Conservation (phyloP, 2,797 vertebrate genomes). For the Melanotaenia maccullochi region DNA sequence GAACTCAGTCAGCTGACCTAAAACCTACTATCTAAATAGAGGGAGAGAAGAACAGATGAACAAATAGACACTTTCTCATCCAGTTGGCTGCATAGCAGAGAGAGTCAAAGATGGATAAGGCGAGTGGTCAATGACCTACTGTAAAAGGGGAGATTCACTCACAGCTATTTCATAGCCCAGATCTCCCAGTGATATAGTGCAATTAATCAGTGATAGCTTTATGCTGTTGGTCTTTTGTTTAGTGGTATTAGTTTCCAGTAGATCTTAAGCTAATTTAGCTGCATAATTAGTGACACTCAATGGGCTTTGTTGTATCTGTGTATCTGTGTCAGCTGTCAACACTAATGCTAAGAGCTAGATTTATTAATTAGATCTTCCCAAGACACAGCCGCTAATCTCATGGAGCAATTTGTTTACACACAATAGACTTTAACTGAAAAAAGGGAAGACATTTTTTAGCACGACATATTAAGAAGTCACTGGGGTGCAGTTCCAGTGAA, state of each 20-base stretch:
- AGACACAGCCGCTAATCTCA: conserved; percentile 15
- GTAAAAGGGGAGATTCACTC: conserved; percentile 29
- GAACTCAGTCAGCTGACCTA: conserved; percentile 66
- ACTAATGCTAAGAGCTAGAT: conserved; percentile 27
- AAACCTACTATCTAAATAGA: conserved; percentile 60
- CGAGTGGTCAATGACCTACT: conserved; percentile 55
- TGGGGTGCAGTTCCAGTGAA: conserved; percentile 9
- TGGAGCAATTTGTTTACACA: conserved; percentile 20
- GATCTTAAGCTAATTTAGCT: conserved; percentile 35
- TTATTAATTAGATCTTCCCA: conserved; percentile 26
- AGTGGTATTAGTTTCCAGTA: conserved; percentile 19
- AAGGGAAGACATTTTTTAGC: conserved; percentile 1
- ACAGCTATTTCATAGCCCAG: conserved; percentile 30
- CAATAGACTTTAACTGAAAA: conserved; percentile 29
- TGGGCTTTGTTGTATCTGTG: conserved; percentile 18
- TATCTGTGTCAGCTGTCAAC: conserved; percentile 34
- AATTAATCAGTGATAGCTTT: conserved; percentile 23
- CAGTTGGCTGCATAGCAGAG: conserved; percentile 50
- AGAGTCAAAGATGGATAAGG: conserved; percentile 49
- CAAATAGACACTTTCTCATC: conserved; percentile 67
- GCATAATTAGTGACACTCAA: conserved; percentile 34
- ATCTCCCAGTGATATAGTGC: conserved; percentile 22
- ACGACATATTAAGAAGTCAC: neutral
- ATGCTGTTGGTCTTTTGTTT: conserved; percentile 25
- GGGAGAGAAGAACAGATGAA: conserved; percentile 52